Conservation (phyloP, 2,113 vertebrate species). For the Callionymus lyra region DNA sequence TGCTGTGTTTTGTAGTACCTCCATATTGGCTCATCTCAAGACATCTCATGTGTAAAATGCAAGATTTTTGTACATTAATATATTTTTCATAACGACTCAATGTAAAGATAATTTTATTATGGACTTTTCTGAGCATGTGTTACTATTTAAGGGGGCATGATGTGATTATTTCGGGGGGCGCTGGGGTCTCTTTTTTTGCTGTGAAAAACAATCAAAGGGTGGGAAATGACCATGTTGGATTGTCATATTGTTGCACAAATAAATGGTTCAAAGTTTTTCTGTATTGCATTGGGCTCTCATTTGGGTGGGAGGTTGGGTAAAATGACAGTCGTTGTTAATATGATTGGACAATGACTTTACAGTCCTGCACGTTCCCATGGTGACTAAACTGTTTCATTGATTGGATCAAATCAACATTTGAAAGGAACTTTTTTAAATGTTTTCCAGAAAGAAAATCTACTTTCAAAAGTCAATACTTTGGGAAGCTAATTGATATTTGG, state of each 20-base stretch:
- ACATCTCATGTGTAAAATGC: conserved; percentile 68
- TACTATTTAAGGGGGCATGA: conserved; percentile 59
- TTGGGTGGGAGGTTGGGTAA: no score
- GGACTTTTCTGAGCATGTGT: conserved; percentile 62
- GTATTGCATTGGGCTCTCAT: no score
- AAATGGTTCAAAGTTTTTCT: conserved; percentile 47
- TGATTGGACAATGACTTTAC: no score
- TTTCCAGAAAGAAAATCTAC: no score
- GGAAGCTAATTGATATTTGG: no score
- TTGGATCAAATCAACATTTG: background rate
- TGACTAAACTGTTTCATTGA: no score
- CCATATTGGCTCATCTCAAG: conserved; percentile 51
- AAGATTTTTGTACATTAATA: conserved; percentile 71
- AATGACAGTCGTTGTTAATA: no score
- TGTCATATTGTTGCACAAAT: conserved; percentile 67
- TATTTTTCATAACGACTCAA: conserved; percentile 67
- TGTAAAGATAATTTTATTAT: conserved; percentile 62
- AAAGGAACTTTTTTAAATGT: no score
- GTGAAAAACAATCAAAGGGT: conserved; percentile 59
- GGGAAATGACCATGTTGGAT: conserved; percentile 51
- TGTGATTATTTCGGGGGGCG: conserved; percentile 27
- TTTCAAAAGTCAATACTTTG: no score
- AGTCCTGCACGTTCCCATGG: no score
- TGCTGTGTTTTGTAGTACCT: conserved; percentile 56
- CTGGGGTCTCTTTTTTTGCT: conserved; percentile 28